Base-by-base conservation (phyloP, 2,888 invertebrate species). In the Alloplasta piceator region DNA sequence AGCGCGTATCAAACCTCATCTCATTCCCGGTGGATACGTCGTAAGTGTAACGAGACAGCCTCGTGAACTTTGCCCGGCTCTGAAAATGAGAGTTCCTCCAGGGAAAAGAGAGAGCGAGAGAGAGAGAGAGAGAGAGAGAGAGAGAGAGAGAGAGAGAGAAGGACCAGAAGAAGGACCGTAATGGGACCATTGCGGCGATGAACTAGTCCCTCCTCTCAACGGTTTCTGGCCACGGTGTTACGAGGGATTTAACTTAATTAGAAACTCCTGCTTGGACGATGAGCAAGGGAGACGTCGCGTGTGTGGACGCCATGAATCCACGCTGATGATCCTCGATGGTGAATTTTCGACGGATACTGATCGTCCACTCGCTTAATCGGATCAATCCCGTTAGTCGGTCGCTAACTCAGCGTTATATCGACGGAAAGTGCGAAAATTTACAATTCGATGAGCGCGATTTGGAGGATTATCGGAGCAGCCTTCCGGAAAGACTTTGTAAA, bases 191-290 rank as follows among this genome's bases (percentile, higher is more conserved):
- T 39, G 60, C 66, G 64, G 52, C 70, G 70, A 78, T 74, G 74
- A 74, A 74, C 70, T 66, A 1, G 7, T 16, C 70, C 64, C 52
- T 52, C 9, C 14, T 61, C 55, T 26, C 26, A 55, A 58, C 58
- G 60, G 67, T 72, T 60, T 73, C 61, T 6, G 12, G 46, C 52
- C 41, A 66, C 64, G 71, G 74, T 66, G 43, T 76, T 72, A 58
- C 63, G 63, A 38, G 61, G 71, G 74, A 70, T 61, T 78, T 78
- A 78, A 81, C 78, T 81, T 81, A 81, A 81, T 81, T 81, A 78
- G 78, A 74, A 81, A 81, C 74, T 81, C 81, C 60, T 64, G 39
- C 61, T 36, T 58, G 74, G 39, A 46, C 66, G 48, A 16, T 48
- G 39, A 58, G 14, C 39, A 9, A 6, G 56, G 26, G 12, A 52